A percentile compares a stretch with the other conserved stretches of the same genome.
Conservation (phyloP, 2,888 invertebrate species). For the Therioaphis trifolii region DNA sequence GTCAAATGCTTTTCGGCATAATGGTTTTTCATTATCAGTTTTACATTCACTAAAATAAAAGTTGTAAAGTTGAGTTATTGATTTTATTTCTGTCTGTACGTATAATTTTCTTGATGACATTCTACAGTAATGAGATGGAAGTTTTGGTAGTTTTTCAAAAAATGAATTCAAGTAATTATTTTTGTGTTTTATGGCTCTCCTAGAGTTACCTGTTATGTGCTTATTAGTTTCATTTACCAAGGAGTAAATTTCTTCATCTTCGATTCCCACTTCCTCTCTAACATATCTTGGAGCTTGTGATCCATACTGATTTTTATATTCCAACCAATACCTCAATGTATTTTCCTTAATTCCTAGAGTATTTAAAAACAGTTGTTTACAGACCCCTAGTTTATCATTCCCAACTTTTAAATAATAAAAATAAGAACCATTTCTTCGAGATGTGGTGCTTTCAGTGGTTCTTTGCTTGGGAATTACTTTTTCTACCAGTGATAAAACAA, state of each 20-base stretch:
- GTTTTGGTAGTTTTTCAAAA: conserved; percentile 63
- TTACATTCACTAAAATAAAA: background rate
- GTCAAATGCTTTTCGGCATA: background rate
- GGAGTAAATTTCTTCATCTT: background rate
- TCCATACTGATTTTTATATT: background rate
- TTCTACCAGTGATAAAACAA: background rate
- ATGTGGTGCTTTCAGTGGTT: background rate
- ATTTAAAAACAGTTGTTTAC: background rate
- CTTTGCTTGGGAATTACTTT: conserved; percentile 7
- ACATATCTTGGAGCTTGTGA: background rate
- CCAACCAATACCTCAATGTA: conserved; percentile 3
- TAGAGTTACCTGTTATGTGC: background rate
- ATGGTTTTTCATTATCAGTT: background rate
- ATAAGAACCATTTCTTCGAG: background rate
- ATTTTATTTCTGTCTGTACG: conserved; percentile 63
- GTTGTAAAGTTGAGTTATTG: background rate
- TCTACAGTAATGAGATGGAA: conserved; percentile 65
- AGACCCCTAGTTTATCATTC: background rate
- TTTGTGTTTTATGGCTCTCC: background rate
- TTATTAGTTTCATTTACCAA: background rate
- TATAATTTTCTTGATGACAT: conserved; percentile 63
- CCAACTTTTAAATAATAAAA: conserved; percentile 8
- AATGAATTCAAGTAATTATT: conserved; percentile 21
- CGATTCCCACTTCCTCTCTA: background rate
- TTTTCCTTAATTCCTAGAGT: background rate